Percentiles rank a stretch among this genome's conserved stretches.
These are phyloP conservation scores for Limulus polyphemus DNA, from an alignment of 2,888 invertebrate genomes.

Conservation along the genomic window DNA sequence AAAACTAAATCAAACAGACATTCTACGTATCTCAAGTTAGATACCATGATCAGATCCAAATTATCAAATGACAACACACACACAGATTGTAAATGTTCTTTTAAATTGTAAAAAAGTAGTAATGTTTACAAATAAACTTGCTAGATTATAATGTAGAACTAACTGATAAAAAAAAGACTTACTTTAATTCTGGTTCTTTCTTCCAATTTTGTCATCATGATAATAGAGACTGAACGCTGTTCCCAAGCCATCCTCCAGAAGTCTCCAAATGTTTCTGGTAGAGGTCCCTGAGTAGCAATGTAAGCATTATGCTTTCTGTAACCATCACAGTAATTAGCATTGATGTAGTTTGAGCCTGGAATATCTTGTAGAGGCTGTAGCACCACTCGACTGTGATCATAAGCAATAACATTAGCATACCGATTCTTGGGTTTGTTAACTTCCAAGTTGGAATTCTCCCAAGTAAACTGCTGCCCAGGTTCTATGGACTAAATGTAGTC, in stretches of 20 bases:
- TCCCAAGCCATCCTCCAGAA: constrained; percentile 99
- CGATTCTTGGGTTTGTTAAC: constrained; percentile 98
- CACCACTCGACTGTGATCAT: constrained; percentile 94
- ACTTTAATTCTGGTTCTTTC: constrained; percentile 83
- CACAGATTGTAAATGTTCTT: no score
- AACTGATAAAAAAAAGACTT: not conserved
- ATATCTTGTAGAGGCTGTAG: constrained; percentile 76
- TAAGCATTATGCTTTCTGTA: constrained; percentile 97
- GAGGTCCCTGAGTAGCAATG: constrained; percentile 93
- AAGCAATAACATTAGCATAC: constrained; percentile 97
- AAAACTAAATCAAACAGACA: no score
- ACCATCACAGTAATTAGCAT: constrained; percentile 98
- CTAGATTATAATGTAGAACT: not conserved
- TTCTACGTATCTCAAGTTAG: no score
- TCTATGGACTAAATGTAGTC: constrained; percentile 60
- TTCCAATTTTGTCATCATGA: constrained; percentile 99
- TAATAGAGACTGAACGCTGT: constrained; percentile 78
- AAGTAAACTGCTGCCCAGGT: constrained; percentile 97
- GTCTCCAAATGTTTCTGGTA: constrained; percentile 93
- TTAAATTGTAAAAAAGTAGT: no score
- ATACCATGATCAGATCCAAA: no score
- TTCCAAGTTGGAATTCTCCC: constrained; percentile 98
- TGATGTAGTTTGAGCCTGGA: constrained; percentile 92
- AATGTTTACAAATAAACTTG: no score
- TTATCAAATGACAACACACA: no score